These are phyloP conservation scores for Notarius quadriscutis DNA, from an alignment of 2,113 vertebrate genomes.

Conservation along the genomic window DNA sequence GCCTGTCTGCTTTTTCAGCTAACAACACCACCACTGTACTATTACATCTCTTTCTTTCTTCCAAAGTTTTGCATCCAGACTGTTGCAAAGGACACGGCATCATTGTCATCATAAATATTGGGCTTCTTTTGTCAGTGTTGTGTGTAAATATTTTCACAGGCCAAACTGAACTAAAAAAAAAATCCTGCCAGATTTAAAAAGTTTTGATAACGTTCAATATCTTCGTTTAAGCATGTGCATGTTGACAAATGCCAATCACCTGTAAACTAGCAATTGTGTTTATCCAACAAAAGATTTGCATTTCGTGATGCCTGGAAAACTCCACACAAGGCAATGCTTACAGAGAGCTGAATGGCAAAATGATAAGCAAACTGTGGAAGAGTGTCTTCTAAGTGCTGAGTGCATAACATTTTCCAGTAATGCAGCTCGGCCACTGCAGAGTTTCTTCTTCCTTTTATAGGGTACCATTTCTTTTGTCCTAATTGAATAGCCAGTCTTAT, in stretches of 20 bases:
- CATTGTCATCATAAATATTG: not conserved
- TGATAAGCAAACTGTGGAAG: not conserved
- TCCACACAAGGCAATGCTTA: too few species aligned
- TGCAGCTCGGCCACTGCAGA: not conserved
- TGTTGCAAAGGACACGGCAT: not conserved
- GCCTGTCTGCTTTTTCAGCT: conserved; percentile 33
- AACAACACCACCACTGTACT: not conserved
- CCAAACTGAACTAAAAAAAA: not conserved
- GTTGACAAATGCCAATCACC: not conserved
- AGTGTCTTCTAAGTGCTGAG: not conserved
- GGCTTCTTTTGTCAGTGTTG: not conserved
- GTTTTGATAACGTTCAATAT: not conserved
- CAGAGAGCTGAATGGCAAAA: not conserved
- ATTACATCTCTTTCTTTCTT: not conserved
- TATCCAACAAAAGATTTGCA: not conserved
- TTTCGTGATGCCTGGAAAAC: not conserved
- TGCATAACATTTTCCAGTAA: not conserved
- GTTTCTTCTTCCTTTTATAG: not conserved
- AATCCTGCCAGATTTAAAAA: not conserved
- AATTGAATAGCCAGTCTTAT: not conserved
- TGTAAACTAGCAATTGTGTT: not conserved
- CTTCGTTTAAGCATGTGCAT: not conserved
- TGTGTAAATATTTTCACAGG: not conserved
- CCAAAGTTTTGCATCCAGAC: not conserved
- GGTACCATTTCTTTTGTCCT: not conserved